phyloP scores from a whole-genome alignment of 1,140 invertebrate genomes.

The Liolophura sinensis region DNA sequence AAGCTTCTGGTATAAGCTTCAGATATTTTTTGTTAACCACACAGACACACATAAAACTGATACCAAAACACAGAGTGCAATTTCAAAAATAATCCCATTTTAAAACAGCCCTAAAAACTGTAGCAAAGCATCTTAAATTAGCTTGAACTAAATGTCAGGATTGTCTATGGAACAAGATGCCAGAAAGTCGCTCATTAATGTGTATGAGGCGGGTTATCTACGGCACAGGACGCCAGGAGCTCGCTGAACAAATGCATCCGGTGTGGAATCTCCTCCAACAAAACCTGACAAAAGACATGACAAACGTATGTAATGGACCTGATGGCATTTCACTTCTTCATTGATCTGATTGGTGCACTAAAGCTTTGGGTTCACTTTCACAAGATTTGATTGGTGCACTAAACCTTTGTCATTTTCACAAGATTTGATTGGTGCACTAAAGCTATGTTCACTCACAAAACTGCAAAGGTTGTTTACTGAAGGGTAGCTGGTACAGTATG shows the following conservation, averaged over 20 bases:
- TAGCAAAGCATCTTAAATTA: too few species aligned
- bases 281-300: constrained; percentile 63
- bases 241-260: constrained; percentile 66
- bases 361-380: not conserved
- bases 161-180: too few species aligned
- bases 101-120: too few species aligned
- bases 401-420: not conserved
- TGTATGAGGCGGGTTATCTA: constrained; percentile 1
- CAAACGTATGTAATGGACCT: constrained; percentile 7
- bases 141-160: too few species aligned
- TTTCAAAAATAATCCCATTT: too few species aligned
- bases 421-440: not conserved
- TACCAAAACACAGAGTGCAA: too few species aligned
- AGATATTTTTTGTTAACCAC: too few species aligned
- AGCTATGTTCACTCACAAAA: not conserved
- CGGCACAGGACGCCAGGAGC: constrained; percentile 41
- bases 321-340: not conserved
- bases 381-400: not conserved
- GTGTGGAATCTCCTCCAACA: constrained; percentile 66
- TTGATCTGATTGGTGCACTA: not conserved
- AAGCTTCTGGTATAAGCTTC: too few species aligned
- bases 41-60: too few species aligned
- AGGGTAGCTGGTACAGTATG: too few species aligned
- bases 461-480: not conserved
- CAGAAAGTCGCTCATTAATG: too few species aligned